Evolutionary conservation across 2,888 invertebrate genomes (phyloP).

Genomic region (Cheilosia pagana): DNA sequence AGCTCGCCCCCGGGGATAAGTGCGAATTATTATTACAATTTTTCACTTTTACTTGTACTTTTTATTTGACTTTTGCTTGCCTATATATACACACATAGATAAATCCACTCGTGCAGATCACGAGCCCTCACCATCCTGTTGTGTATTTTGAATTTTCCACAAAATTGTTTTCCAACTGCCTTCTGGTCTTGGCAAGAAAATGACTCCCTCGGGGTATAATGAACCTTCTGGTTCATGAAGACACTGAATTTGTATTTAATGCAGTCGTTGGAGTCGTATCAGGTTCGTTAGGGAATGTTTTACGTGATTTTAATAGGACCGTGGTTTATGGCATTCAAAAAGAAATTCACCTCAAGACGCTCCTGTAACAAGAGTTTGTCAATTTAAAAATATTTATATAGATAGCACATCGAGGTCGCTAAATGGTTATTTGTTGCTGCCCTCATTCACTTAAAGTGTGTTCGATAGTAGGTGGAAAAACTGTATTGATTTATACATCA

Average conservation of each 20-base stretch:
- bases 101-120: slow-evolving; percentile 11
- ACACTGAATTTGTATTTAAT: slow-evolving; percentile 37
- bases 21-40: slow-evolving; percentile 51
- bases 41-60: slow-evolving; percentile 26
- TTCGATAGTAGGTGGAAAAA: no score
- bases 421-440: no score
- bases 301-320: slow-evolving; percentile 38
- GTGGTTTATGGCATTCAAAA: not conserved
- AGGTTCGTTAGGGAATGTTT: slow-evolving; percentile 31
- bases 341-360: not conserved
- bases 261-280: slow-evolving; percentile 22
- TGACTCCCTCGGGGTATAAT: slow-evolving; percentile 34
- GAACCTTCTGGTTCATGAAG: slow-evolving; percentile 13
- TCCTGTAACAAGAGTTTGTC: not conserved
- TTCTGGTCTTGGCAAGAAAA: slow-evolving; percentile 9
- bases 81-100: not conserved
- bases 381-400: not conserved
- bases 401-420: no score
- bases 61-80: not conserved
- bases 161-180: slow-evolving; percentile 14
- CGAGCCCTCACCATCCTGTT: not conserved
- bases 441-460: no score
- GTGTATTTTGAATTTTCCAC: not conserved
- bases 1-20: slow-evolving; percentile 13
- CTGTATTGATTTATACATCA: no score